Conservation (phyloP, 1,140 invertebrate species). For the Brachionus asplanchnoidis region DNA sequence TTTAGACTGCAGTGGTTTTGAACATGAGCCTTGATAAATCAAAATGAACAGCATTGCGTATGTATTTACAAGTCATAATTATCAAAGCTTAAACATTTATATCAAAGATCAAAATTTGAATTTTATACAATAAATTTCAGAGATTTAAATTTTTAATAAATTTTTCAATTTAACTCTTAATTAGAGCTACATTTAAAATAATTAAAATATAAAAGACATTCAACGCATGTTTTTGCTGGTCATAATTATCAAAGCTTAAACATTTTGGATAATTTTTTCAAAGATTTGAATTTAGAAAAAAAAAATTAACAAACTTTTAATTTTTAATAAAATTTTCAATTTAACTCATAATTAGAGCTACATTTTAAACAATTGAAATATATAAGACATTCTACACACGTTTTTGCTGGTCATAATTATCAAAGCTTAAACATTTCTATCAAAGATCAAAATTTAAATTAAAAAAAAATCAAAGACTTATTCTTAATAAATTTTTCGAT, state of each 20-base stretch:
- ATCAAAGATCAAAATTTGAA: too few species aligned
- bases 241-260: neutral
- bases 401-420: neutral
- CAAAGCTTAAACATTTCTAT: neutral
- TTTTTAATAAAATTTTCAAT: neutral
- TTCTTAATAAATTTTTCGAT: neutral
- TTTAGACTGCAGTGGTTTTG: neutral
- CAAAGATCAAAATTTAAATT: too few species aligned
- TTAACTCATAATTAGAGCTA: neutral
- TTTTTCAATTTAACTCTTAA: neutral
- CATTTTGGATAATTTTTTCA: neutral
- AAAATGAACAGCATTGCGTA: neutral
- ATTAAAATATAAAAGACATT: neutral
- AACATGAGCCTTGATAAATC: neutral
- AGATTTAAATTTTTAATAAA: neutral
- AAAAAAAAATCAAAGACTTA: too few species aligned
- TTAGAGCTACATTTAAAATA: neutral
- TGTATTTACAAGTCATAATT: neutral
- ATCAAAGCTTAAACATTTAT: neutral
- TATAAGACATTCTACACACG: neutral
- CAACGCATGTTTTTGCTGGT: neutral
- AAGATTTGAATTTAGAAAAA: too few species aligned
- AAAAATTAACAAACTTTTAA: neutral
- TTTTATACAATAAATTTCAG: too few species aligned
- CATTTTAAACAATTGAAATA: neutral